Conservation (phyloP, 2,888 invertebrate genomes). For the Drosophila gaucha region DNA sequence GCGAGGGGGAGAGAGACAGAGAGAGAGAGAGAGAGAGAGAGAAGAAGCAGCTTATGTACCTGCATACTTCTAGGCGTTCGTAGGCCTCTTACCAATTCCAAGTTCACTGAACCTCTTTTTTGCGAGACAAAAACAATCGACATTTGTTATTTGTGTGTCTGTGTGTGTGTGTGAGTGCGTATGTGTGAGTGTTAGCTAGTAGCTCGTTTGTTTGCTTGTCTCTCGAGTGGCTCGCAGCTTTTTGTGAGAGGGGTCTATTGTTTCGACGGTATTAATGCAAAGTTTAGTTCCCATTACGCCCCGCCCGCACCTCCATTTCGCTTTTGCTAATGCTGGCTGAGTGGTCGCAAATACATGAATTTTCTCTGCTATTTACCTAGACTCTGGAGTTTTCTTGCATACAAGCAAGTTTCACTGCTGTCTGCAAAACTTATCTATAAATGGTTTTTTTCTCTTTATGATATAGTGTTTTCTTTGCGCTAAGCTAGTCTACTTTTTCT, state of each 20-base stretch:
- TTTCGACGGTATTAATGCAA: conserved; percentile 45
- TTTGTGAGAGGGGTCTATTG: conserved; percentile 50
- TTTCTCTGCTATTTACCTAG: neutral
- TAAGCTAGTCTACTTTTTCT: neutral
- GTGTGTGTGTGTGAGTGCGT: conserved; percentile 26
- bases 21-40: neutral
- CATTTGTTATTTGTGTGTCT: conserved; percentile 42
- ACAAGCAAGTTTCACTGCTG: too few relatives aligned
- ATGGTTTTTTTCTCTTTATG: neutral
- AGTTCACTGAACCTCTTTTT: conserved; percentile 61
- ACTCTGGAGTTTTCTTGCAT: too few relatives aligned
- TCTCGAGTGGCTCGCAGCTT: conserved; percentile 17
- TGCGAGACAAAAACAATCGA: conserved; percentile 49
- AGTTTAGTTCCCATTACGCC: conserved; percentile 32
- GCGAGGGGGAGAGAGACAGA: conserved; percentile 1
- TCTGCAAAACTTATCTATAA: neutral
- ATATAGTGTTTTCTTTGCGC: neutral
- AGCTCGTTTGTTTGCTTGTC: conserved; percentile 21
- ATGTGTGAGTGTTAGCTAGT: conserved; percentile 31
- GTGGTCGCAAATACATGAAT: conserved; percentile 21
- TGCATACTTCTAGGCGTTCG: conserved; percentile 46
- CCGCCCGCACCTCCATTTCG: neutral
- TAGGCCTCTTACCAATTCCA: conserved; percentile 24
- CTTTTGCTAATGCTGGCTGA: conserved; percentile 34
- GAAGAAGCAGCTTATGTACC: neutral